Evolutionary conservation across 2,888 invertebrate species (phyloP).

Genomic region (Cerceris rybyensis): DNA sequence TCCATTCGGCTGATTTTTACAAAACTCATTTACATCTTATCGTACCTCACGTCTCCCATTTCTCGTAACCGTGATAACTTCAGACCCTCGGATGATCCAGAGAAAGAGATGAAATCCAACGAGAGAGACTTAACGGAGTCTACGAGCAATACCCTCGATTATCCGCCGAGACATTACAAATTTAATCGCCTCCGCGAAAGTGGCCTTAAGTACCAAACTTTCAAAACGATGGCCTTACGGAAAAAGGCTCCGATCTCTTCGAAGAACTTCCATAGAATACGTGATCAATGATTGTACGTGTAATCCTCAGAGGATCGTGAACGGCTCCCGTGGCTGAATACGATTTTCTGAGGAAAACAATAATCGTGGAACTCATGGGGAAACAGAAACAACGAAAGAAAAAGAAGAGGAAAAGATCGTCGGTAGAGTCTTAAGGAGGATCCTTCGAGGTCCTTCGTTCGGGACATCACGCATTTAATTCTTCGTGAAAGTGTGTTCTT

Average conservation of each 20-base stretch:
- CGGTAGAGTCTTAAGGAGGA: not conserved
- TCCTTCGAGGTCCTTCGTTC: not conserved
- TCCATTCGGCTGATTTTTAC: too few species aligned
- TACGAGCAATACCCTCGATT: constrained; percentile 9
- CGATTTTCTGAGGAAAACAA: constrained; percentile 10
- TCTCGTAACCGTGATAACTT: not conserved
- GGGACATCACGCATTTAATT: constrained; percentile 10
- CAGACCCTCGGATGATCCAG: not conserved
- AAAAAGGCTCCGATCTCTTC: constrained; percentile 13
- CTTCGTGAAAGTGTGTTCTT: not conserved
- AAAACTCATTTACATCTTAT: constrained; percentile 2
- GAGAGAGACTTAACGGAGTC: constrained; percentile 1
- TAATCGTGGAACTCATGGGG: constrained; percentile 2
- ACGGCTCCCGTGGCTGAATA: constrained; percentile 7
- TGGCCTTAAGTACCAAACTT: constrained; percentile 19
- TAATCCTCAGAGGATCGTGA: not conserved
- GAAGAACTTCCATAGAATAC: not conserved
- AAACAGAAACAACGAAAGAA: not conserved
- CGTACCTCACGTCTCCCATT: not conserved
- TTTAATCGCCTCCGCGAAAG: constrained; percentile 23
- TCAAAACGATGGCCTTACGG: not conserved
- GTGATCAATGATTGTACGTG: constrained; percentile 12
- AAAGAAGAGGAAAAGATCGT: not conserved
- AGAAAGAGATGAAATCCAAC: not conserved
- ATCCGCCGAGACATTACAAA: constrained; percentile 24